Evolutionary conservation across 2,797 vertebrate genomes (phyloP).

Genomic region (Hydrolagus colliei): DNA sequence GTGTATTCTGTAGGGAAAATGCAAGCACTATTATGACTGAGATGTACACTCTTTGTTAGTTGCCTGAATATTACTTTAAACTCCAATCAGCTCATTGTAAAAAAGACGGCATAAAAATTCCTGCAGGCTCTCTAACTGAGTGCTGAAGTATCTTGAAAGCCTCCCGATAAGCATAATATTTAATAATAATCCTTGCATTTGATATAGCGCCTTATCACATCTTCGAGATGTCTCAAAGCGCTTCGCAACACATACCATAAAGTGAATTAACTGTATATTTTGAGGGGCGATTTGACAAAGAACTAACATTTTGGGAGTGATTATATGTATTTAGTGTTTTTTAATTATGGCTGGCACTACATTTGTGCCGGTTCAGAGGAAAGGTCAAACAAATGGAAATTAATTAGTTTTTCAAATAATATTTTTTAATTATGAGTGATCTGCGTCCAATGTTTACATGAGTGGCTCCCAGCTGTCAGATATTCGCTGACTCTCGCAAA

Average conservation of each 20-base stretch:
- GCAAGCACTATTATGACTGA: too few relatives aligned
- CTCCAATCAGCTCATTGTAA: not conserved
- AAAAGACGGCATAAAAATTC: not conserved
- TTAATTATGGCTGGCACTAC: conserved; percentile 16
- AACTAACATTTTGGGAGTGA: not conserved
- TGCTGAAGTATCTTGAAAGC: not conserved
- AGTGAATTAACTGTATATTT: not conserved
- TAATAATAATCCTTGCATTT: too few relatives aligned
- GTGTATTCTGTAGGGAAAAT: too few relatives aligned
- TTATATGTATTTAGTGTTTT: conserved; percentile 16
- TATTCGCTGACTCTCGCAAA: conserved; percentile 68
- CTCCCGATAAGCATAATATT: too few relatives aligned
- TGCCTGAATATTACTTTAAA: not conserved
- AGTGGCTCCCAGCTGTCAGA: conserved; percentile 69
- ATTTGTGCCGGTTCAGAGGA: conserved; percentile 23
- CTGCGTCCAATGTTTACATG: conserved; percentile 61
- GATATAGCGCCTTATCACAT: too few relatives aligned
- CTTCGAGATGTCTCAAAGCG: too few relatives aligned
- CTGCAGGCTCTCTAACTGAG: not conserved
- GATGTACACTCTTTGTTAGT: too few relatives aligned
- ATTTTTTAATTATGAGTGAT: conserved; percentile 33
- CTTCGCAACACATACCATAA: too few relatives aligned
- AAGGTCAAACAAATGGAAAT: conserved; percentile 28
- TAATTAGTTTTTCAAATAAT: conserved; percentile 32
- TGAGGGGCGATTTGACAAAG: not conserved